These are phyloP conservation scores for Nymphalis urticae DNA, from an alignment of 2,888 invertebrate genomes.

Conservation along the genomic window DNA sequence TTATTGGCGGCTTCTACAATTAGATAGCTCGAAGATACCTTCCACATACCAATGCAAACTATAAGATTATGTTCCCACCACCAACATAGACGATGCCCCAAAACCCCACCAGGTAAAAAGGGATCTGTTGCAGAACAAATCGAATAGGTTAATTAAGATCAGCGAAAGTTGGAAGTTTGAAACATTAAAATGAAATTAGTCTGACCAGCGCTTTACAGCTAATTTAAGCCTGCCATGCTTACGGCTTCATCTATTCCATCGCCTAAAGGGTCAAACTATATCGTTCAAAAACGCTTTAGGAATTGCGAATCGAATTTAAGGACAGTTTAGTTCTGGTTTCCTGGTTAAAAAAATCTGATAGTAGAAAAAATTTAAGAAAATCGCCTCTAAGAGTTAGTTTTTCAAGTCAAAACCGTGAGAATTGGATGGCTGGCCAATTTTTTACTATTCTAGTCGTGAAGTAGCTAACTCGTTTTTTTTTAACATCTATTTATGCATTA, in stretches of 20 bases:
- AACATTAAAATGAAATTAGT: slow-evolving; percentile 53
- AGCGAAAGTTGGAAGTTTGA: slow-evolving; percentile 30
- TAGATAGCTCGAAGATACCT: too few relatives aligned
- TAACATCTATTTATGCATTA: too few relatives aligned
- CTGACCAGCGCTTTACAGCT: slow-evolving; percentile 35
- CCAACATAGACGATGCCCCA: slow-evolving; percentile 4
- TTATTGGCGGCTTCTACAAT: too few relatives aligned
- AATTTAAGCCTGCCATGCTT: slow-evolving; percentile 47
- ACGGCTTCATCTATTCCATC: slow-evolving; percentile 49
- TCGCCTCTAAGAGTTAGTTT: too few relatives aligned
- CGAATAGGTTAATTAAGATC: slow-evolving; percentile 32
- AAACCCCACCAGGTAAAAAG: slow-evolving; percentile 21
- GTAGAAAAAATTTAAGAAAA: too few relatives aligned
- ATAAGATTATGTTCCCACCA: not conserved
- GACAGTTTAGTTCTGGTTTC: not conserved
- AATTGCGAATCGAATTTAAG: not conserved
- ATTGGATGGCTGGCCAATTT: too few relatives aligned
- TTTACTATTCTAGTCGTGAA: too few relatives aligned
- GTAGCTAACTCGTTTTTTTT: too few relatives aligned
- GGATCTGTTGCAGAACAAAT: slow-evolving; percentile 43
- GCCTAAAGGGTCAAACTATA: slow-evolving; percentile 19
- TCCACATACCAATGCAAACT: too few relatives aligned
- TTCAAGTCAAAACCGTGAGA: too few relatives aligned
- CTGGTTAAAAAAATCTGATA: not conserved
- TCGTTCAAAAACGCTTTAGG: not conserved